Conservation (phyloP, 1,140 invertebrate species). For the Ostrea edulis region DNA sequence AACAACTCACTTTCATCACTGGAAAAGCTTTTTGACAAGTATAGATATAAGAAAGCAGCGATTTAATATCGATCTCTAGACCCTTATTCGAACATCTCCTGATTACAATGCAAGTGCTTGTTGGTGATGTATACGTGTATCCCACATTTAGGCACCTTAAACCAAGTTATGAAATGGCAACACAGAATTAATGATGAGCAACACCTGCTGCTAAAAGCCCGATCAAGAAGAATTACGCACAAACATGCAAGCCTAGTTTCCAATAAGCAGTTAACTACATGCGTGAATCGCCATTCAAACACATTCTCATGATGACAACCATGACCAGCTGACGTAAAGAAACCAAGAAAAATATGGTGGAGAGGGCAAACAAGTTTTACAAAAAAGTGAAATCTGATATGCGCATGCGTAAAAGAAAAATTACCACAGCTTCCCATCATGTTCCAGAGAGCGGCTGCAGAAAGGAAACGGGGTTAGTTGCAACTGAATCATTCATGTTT, state of each 20-base stretch:
- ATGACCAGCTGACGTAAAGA: neutral
- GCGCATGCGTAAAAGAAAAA: slow-evolving; percentile 33
- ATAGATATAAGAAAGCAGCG: too few species aligned
- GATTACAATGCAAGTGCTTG: neutral
- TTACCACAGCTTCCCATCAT: slow-evolving; percentile 75
- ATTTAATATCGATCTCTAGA: too few species aligned
- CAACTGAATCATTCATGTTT: neutral
- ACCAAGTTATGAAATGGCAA: neutral
- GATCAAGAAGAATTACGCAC: neutral
- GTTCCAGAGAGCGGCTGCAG: slow-evolving; percentile 68
- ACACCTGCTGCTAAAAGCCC: neutral
- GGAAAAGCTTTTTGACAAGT: too few species aligned
- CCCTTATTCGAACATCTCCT: too few species aligned
- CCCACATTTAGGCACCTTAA: neutral
- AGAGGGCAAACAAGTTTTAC: neutral
- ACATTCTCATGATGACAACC: neutral
- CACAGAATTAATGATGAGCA: neutral
- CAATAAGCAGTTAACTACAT: neutral
- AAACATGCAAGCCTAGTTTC: neutral
- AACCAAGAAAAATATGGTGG: neutral
- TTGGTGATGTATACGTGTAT: neutral
- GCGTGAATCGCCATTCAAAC: neutral
- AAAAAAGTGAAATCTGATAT: neutral
- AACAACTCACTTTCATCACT: too few species aligned
- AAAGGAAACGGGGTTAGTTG: neutral